Evolutionary conservation across 2,113 vertebrate species (phyloP), one percentile per base, ranked within the genome.

Genomic region (Sturnira hondurensis): DNA sequence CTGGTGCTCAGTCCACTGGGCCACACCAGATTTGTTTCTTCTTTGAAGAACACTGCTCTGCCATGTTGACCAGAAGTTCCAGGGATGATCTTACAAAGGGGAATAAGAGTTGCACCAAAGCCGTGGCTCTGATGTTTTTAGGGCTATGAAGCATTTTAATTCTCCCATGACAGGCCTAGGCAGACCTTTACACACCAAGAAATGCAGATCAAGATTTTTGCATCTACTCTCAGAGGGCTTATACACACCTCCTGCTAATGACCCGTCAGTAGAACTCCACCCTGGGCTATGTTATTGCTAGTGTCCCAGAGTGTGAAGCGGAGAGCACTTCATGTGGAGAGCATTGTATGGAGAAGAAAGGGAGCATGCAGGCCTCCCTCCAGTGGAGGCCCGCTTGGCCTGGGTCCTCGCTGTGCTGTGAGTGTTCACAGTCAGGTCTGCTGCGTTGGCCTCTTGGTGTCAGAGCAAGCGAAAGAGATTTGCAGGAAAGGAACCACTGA

Each of bases 341-440:
- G 6, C 15, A 8, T 43, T 14, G 9, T 28, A 43, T 5, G 28
- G 43, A 22, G 36, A 56, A 33, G 26, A 63, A 61, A 31, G 80
- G 43, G 7, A 31, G 74, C n/a, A n/a, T 24, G 0, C 5, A 41
- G 67, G 56, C 73, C 33, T 36, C 38, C 61, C 41, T 91, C 43
- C 77, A 36, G 68, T 17, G 41, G 67, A 68, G 65, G 43, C 14
- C 22, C 33, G 1, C 0, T 4, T 1, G 43, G 28, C 43, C 47
- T 19, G 50, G 56, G 8, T n/a, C 86, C 13, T 13, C 20, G 31
- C 36, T 2, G 4, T 13, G 33, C 26, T 26, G 1, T 1, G 50
- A 31, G 38, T 16, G 4, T 1, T 19, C 41, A 28, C 0, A 2
- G 12, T 5, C 6, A 4, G 17, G 47, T 31, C 68, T 50, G 81